Conservation (phyloP, 2,797 vertebrate genomes). For the Xenops minutus region DNA sequence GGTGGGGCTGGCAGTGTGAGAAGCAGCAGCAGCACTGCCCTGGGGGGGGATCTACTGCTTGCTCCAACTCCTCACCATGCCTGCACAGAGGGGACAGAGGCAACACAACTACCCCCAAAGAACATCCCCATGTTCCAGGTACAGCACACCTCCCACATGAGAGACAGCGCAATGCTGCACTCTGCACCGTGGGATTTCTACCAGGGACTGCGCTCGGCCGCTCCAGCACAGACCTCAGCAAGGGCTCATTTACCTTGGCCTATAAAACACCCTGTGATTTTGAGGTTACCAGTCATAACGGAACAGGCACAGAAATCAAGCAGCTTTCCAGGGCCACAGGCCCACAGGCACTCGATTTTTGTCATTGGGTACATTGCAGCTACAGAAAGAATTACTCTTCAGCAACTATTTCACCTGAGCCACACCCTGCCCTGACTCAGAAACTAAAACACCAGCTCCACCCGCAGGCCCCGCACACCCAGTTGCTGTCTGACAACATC, state of each 20-base stretch:
- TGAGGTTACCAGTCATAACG: neutral
- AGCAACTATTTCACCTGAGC: neutral
- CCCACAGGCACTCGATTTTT: neutral
- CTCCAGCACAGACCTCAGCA: neutral
- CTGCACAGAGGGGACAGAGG: neutral
- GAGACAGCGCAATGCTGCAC: accelerated
- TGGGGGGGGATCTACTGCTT: neutral
- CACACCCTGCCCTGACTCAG: neutral
- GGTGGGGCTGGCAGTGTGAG: accelerated
- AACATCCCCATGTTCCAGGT: neutral
- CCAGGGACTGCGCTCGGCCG: accelerated
- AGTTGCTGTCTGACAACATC: accelerated
- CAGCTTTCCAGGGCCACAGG: neutral
- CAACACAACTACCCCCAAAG: neutral
- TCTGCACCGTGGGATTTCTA: neutral
- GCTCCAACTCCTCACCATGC: neutral
- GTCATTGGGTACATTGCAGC: neutral
- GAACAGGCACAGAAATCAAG: neutral
- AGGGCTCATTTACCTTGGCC: neutral
- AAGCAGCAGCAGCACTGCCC: neutral
- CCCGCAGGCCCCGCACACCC: accelerated
- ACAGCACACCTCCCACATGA: accelerated
- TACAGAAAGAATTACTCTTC: neutral
- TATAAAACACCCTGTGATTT: constrained; percentile 4
- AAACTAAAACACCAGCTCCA: neutral